Percentiles rank a stretch among this genome's conserved stretches.
Conservation (phyloP, 2,888 invertebrate genomes). For the Hypomecis atomaria region DNA sequence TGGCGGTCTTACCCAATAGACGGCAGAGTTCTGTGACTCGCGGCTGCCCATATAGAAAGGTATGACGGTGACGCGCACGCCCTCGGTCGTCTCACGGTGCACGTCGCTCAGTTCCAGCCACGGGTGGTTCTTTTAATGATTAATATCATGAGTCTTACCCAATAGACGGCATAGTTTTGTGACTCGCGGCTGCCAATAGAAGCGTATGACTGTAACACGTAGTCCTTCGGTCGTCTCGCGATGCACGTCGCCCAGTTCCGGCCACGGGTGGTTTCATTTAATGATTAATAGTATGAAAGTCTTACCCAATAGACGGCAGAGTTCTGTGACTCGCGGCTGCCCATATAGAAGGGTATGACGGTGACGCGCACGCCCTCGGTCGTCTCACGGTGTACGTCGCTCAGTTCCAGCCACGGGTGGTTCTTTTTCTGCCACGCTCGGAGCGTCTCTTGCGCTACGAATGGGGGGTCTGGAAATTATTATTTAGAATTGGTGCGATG, state of each 20-base stretch:
- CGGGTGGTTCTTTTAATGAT: slow-evolving; percentile 95
- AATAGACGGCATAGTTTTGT: slow-evolving; percentile 95
- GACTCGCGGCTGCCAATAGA: slow-evolving; percentile 98
- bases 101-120: slow-evolving; percentile 98
- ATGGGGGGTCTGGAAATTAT: slow-evolving; percentile 89
- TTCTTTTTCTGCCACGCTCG: slow-evolving; percentile 98
- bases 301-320: slow-evolving; percentile 96
- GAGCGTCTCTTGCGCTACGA: slow-evolving; percentile 94
- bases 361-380: slow-evolving; percentile 98
- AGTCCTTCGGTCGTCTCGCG: slow-evolving; percentile 98
- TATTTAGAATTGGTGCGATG: slow-evolving; percentile 2
- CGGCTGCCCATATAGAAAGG: slow-evolving; percentile 99
- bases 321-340: slow-evolving; percentile 95
- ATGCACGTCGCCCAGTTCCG: slow-evolving; percentile 98
- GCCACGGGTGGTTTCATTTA: slow-evolving; percentile 95
- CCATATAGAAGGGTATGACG: slow-evolving; percentile 99
- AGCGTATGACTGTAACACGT: slow-evolving; percentile 98
- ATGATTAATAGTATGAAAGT: too few relatives aligned
- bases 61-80: slow-evolving; percentile 97
- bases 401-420: slow-evolving; percentile 98
- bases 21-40: slow-evolving; percentile 95
- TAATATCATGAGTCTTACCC: slow-evolving; percentile 88
- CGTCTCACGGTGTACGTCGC: slow-evolving; percentile 98
- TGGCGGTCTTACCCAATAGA: slow-evolving; percentile 96
- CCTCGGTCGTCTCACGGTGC: slow-evolving; percentile 98